Evolutionary conservation across 2,888 invertebrate genomes (phyloP).

Genomic region (Tuta absoluta): DNA sequence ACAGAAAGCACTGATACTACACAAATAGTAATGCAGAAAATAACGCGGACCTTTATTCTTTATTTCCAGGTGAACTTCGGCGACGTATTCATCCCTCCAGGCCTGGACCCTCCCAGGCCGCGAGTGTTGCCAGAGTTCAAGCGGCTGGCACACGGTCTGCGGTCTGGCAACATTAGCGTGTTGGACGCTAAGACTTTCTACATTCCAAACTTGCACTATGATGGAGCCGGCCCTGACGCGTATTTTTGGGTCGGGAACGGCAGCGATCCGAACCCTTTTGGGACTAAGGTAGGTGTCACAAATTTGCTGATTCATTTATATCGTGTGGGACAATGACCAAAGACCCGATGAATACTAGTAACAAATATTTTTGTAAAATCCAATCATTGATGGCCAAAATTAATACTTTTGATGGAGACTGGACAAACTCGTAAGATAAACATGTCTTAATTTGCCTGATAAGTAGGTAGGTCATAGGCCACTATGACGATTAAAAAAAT

Average conservation of each 20-base stretch:
- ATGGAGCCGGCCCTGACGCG: slow-evolving; percentile 95
- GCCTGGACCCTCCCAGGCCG: slow-evolving; percentile 89
- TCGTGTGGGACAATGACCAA: not conserved
- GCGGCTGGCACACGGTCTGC: slow-evolving; percentile 91
- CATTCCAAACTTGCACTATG: slow-evolving; percentile 95
- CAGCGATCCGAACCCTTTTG: slow-evolving; percentile 88
- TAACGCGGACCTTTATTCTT: not conserved
- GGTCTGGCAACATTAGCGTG: slow-evolving; percentile 95
- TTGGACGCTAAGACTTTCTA: slow-evolving; percentile 95
- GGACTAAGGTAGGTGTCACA: slow-evolving; percentile 84
- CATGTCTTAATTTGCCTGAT: not conserved
- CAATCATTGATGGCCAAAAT: not conserved
- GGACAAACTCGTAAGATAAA: too few species aligned
- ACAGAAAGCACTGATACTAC: too few species aligned
- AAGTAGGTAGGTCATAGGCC: too few species aligned
- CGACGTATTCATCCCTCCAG: slow-evolving; percentile 89
- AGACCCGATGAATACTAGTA: too few species aligned
- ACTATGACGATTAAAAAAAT: too few species aligned
- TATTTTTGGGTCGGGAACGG: slow-evolving; percentile 98
- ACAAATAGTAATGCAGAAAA: too few species aligned
- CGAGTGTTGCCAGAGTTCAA: slow-evolving; percentile 92
- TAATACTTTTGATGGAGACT: not conserved
- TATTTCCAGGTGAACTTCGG: slow-evolving; percentile 91
- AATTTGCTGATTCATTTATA: too few species aligned
- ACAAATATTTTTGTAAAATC: too few species aligned